Evolutionary conservation across 2,797 vertebrate species (phyloP).

Genomic region (Anguilla obscura): DNA sequence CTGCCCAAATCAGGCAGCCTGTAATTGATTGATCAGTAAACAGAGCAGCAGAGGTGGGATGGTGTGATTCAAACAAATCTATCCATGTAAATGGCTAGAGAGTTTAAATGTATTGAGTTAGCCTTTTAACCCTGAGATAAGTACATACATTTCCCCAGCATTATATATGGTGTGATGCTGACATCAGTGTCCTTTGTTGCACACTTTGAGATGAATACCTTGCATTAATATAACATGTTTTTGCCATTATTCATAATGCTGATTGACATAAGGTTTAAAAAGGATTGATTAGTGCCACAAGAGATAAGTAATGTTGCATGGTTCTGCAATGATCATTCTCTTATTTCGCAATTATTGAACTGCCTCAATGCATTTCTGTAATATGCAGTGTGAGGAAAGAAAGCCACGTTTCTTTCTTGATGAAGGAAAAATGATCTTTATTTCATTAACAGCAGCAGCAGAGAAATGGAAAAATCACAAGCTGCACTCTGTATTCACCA

Average conservation of each 20-base stretch:
- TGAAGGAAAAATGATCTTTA: not conserved
- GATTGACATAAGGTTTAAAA: not conserved
- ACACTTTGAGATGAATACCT: not conserved
- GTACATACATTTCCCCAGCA: not conserved
- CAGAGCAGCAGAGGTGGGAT: not conserved
- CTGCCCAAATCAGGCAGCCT: not conserved
- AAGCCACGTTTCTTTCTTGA: not conserved
- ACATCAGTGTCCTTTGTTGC: not conserved
- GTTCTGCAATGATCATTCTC: not conserved
- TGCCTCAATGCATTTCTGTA: not conserved
- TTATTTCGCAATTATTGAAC: not conserved
- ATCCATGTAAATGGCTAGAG: slow-evolving; percentile 6
- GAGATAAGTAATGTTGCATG: not conserved
- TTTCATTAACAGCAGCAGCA: not conserved
- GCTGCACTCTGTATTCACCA: not conserved
- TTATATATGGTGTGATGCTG: not conserved
- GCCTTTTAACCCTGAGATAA: not conserved
- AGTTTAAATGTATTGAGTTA: not conserved
- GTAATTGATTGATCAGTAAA: not conserved
- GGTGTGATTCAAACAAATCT: not conserved
- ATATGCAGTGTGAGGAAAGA: not conserved
- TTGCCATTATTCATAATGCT: not conserved
- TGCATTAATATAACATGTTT: not conserved
- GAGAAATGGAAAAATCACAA: not conserved
- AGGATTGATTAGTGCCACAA: not conserved